These are phyloP conservation scores for Rotaria sp. DNA, from an alignment of 2,888 invertebrate species.

Conservation along the genomic window DNA sequence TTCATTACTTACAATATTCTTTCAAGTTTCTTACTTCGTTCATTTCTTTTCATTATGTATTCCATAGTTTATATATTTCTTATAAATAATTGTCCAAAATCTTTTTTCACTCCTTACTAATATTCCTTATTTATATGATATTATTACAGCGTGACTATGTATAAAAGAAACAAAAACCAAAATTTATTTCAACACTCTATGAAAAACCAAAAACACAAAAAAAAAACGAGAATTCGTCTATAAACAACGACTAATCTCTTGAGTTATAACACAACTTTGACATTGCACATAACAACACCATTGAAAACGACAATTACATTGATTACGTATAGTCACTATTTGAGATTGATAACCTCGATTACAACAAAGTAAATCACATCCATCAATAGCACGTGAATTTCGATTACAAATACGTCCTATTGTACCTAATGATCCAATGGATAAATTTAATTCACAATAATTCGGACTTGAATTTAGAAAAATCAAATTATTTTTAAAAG, in stretches of 20 bases:
- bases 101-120: no score
- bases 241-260: conserved; percentile 24
- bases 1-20: no score
- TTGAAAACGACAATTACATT: conserved; percentile 79
- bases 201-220: no score
- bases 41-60: no score
- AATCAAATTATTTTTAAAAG: conserved; percentile 80
- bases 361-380: conserved; percentile 79
- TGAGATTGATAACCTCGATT: conserved; percentile 74
- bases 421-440: conserved; percentile 75
- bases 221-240: neutral
- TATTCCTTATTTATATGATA: no score
- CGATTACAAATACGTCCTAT: conserved; percentile 74
- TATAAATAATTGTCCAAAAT: no score
- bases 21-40: no score
- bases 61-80: no score
- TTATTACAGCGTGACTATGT: no score
- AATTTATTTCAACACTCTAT: no score
- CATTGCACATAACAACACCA: conserved; percentile 85
- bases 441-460: conserved; percentile 76
- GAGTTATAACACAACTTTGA: conserved; percentile 63
- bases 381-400: conserved; percentile 75
- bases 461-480: conserved; percentile 82
- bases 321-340: conserved; percentile 72
- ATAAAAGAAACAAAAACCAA: no score